Base-by-base conservation (phyloP, 2,113 vertebrate genomes). In the Scortum barcoo region DNA sequence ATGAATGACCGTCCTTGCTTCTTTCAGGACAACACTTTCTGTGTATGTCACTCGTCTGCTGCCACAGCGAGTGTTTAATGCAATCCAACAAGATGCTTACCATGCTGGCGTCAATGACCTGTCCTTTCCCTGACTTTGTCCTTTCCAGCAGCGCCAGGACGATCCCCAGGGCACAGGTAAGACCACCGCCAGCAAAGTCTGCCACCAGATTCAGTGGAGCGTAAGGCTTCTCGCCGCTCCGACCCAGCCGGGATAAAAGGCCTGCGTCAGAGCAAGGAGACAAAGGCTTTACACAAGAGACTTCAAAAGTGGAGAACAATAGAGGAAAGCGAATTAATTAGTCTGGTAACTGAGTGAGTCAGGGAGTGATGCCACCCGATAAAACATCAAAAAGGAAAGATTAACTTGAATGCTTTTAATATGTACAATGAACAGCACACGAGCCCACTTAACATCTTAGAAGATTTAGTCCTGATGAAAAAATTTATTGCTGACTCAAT, bases 101-200 rank as follows among this genome's bases (percentile, higher is more conserved):
- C 98, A 99, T 99, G 92, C 94, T 99, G 5, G 96, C 93, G 84
- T 99, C 98, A 19, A 99, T 93, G 83, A 99, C 65, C 86, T 99
- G 97, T 66, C 98, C 98, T 93, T 89, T 96, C 60, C 97, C 98
- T 7, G 98, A 98, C 44, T 1, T 93, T 3, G 86, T 95, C 79
- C 97, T 96, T 89, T 99, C 98, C 78, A 96, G 94, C 22, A 99
- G 95, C 0, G 98, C 97, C 46, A 95, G 76, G 42, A 96, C 28
- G n/a, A 99, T 96, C 20, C 98, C 98, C 80, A 99, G 7, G 0
- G 97, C 91, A 2, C 98, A 99, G 44, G 94, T 93, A 6, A 98
- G 95, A 33, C 97, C 94, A 0, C 98, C 98, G 0, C 98, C 98
- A 40, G 94, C 97, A 73, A 99, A 99, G 93, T 99, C 98, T n/a